Base-by-base conservation (phyloP, 2,888 invertebrate genomes). In the Coenonympha arcania region DNA sequence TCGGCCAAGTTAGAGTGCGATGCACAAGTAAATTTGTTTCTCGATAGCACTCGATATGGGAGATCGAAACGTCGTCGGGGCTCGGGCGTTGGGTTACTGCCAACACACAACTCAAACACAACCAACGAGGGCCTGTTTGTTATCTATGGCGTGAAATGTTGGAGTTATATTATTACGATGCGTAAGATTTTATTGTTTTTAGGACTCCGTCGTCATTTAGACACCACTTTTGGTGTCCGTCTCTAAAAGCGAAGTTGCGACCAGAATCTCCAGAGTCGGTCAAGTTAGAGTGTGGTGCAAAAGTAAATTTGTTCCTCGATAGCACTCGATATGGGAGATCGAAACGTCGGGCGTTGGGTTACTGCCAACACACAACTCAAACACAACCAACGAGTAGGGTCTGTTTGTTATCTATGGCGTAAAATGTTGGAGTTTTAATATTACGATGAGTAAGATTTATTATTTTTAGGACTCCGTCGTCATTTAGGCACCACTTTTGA, bases 261-360 rank as follows among this genome's bases (percentile, higher is more conserved):
- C 24, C 19, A 20, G 26, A 31, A 44, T 44, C n/a, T 43, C 11
- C 22, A 43, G 33, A 20, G 33, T 33, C 11, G 43, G 31, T 43
- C 43, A 43, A 43, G 31, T 43, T 43, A 15, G 43, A 33, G 43
- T 30, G 4, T 13, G 31, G 13, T 11, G 30, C 42, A 15, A 40
- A 43, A 43, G 43, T 43, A 43, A 43, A 43, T 43, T 43, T 43
- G 43, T 15, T 43, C 40, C 6, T 15, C 43, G n/a, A 43, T 31
- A 16, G 33, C 22, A 22, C 43, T 43, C 43, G 9, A n/a, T 19
- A 20, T 13, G 9, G 22, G 20, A 20, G 22, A 22, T 43, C 31
- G 43, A 42, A 20, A 11, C 33, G 31, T 1, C 28, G 43, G 33
- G n/a, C n/a, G n/a, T n/a, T n/a, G n/a, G n/a, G n/a, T n/a, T n/a